Evolutionary conservation across 2,113 vertebrate species (phyloP).

Genomic region (Glaucomys volans): DNA sequence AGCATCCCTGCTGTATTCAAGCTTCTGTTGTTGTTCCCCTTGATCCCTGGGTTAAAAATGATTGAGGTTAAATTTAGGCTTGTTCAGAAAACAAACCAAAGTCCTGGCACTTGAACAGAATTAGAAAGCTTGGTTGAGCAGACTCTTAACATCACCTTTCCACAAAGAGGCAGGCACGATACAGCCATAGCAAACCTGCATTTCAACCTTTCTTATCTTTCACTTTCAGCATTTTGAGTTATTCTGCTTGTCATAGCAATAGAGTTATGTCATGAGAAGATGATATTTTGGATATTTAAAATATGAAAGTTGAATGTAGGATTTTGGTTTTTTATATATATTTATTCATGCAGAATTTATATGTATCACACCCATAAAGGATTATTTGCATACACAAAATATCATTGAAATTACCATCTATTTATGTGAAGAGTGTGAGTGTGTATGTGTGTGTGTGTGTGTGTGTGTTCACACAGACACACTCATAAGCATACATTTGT

Average conservation of each 20-base stretch:
- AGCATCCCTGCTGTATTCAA: background rate
- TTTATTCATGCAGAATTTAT: background rate
- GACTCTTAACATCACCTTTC: background rate
- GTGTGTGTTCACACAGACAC: background rate
- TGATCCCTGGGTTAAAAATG: background rate
- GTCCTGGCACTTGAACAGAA: background rate
- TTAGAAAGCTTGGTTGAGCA: background rate
- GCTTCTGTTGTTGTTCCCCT: background rate
- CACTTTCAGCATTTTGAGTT: background rate
- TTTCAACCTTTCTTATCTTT: background rate
- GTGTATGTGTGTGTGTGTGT: rapidly evolving
- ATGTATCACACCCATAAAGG: background rate
- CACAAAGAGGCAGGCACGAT: background rate
- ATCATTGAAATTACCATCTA: background rate
- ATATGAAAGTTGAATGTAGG: background rate
- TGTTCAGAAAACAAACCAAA: background rate
- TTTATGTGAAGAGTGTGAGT: background rate
- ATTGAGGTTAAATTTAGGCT: background rate
- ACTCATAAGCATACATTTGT: background rate
- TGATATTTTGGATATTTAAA: background rate
- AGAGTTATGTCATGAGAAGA: background rate
- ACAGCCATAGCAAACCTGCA: background rate
- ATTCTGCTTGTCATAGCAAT: background rate
- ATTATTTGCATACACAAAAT: background rate
- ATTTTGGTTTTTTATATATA: background rate